Evolutionary conservation across 2,888 invertebrate genomes (phyloP), one percentile per base, ranked within the genome.

Genomic region (Lamellibrachia satsuma): DNA sequence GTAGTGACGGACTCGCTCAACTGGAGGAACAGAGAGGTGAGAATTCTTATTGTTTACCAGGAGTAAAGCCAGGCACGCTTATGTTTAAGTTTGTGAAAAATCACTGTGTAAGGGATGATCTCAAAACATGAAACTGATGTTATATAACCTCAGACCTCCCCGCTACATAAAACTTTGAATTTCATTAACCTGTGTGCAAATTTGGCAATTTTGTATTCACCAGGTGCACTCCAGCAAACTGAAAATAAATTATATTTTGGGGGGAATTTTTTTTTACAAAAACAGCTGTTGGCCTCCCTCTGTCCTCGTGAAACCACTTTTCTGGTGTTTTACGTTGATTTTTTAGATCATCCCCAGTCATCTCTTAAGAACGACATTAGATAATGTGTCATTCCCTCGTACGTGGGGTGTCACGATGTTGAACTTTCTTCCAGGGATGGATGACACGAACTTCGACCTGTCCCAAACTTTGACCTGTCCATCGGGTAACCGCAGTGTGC

Each of bases 1-100:
- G 90, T 11, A 93, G 94, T 51, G 95, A 95, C 15, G 94, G 93
- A 1, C 97, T 97, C 9, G 75, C 75, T 75, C 75, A 75, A 75
- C 15, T 75, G 22, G 75, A 75, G 75, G 75, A 75, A 75, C 75
- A 75, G 75, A 75, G 75, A 75, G 75, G 75, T 75, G 75, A 22
- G 75, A 75, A 75, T 75, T 22, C n/a, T 22, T 22, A 75, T 22
- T 75, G 75, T 22, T 75, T 15, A 39, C 39, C 39, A 39, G 39
- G 39, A 39, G 39, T 39, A 39, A 39, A 39, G 39, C 39, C 39
- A 51, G n/a, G 27, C 39, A 91, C 52, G 4, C 52, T 15, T 90
- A 8, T 90, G 27, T 90, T 90, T 90, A 9, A 39, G 27, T 15
- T 90, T 15, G 15, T 39, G 8, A 51, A 90, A 90, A 90, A 9